Evolutionary conservation across 2,888 invertebrate genomes (phyloP), one percentile per base, ranked within the genome.

Genomic region (Drosophila parthenogenetica): DNA sequence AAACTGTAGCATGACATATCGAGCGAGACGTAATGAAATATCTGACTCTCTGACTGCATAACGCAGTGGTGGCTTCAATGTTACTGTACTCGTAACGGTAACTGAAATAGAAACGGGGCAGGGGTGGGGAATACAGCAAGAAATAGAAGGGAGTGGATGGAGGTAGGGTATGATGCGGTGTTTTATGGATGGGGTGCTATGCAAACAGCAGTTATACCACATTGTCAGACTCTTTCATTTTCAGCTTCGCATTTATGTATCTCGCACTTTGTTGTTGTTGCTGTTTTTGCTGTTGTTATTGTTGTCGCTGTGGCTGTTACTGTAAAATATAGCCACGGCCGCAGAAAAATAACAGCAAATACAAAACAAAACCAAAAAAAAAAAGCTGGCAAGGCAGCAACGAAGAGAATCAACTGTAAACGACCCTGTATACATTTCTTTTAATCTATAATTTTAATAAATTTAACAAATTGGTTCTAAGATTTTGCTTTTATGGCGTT

Each of bases 221-320:
- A 83, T 86, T 88, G 84, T 88, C 74, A 74, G 81, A 80, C 87
- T 81, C 84, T 85, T 85, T 88, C 87, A 88, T 85, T 86, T 88
- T 82, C 77, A 87, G 86, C 86, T 82, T 75, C 74, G 59, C 77
- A 74, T 83, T 73, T 86, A 74, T 81, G 69, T 84, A 81, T 81
- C 80, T 70, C 63, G 42, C 62, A 50, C 58, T 29, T 46, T 53
- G 29, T 40, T 50, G 49, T 35, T 46, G 50, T 25, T 13, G 46
- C n/a, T 50, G 29, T 43, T 5, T 5, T 22, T 22, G 22, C 22
- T 22, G 3, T 22, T 22, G 22, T 22, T 22, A 22, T 22, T 22
- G 22, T 35, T 46, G 50, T 25, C 14, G 46, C 19, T 50, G 29
- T 43, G 42, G 35, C 81, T 80, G 68, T 78, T 83, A 76, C 81